Base-by-base conservation (phyloP, 1,140 invertebrate genomes). In the Portunus trituberculatus region DNA sequence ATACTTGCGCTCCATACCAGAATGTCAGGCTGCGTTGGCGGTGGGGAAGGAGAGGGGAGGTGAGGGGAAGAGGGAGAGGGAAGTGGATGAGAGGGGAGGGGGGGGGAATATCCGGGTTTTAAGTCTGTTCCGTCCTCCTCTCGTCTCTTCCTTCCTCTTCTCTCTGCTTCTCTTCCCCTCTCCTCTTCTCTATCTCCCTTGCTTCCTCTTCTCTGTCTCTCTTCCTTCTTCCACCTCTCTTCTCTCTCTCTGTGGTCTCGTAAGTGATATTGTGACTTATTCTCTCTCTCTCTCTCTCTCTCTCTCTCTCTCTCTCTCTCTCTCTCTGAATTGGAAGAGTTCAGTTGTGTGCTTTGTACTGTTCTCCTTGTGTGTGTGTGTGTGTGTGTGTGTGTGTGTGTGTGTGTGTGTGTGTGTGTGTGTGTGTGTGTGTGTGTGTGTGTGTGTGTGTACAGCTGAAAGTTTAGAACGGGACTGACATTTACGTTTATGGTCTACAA, bases 361-460 rank as follows among this genome's bases (percentile, higher is more conserved):
- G 52, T 59, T 20, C 39, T 39, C 39, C 39, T 39, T 89, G 87
- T 89, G 87, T 45, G 87, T 89, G 87, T 89, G 87, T 45, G 87
- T 45, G 87, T 45, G 87, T 45, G 87, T 45, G 87, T 45, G 45
- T 89, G 87, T 89, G 87, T 89, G 87, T 89, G 87, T 45, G 87
- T 45, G 87, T 45, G 87, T 45, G 87, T 45, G 87, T 45, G 83
- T 84, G 83, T 84, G 83, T 84, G 83, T 84, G 83, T 84, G 83
- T 84, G 83, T 87, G 86, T 87, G 86, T 87, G 86, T 87, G 86
- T 87, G 45, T 89, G 87, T 89, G 87, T 89, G 87, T 89, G 87
- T 45, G 87, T 45, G 87, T 45, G 87, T 45, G 87, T 14, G 39
- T 45, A 28, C 2, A 8, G 32, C 6, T 12, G 87, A 48, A 48